Evolutionary conservation across 1,140 invertebrate species (phyloP), one percentile per base, ranked within the genome.

Genomic region (Tribolium castaneum): DNA sequence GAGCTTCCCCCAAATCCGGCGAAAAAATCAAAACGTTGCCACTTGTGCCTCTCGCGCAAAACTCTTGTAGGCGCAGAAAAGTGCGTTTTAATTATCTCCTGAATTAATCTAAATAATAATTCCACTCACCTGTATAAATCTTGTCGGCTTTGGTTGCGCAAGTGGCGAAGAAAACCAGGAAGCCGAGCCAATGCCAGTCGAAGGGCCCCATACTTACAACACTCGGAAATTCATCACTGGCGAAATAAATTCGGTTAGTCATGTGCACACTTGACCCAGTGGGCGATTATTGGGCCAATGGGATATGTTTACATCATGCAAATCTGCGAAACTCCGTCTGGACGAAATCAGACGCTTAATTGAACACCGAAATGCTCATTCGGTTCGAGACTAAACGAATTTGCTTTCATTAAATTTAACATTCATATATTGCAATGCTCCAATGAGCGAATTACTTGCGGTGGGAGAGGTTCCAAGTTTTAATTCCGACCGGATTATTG

Each of bases 31-130:
- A 5, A 62, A 62, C 3, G 25, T 30, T 30, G 25, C 25, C 25
- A 30, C 25, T 30, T 30, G 25, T 30, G 25, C 25, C 25, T 30
- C 25, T 30, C 25, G 25, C 3, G 6, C 5, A 30, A 30, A 30
- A 30, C 25, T 30, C 25, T 30, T 30, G 25, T 30, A 30, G 25
- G 25, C 25, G 25, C 3, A 62, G 16, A 50, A 62, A 66, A 66
- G 4, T 39, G 34, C 30, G 30, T 35, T 66, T 35, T 66, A 66
- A 66, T 66, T 66, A 66, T 66, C 59, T 25, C 25, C 30, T 34
- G 59, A 66, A 34, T 66, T 66, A 66, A 66, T 66, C 59, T 66
- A 66, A 66, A 66, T 66, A 66, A 66, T 66, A 66, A 66, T 66
- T 34, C 59, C 59, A 66, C 59, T 66, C 59, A 66, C 59, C 59